These are phyloP conservation scores for Jordanella pulchra DNA, from an alignment of 2,797 vertebrate genomes.

Conservation along the genomic window DNA sequence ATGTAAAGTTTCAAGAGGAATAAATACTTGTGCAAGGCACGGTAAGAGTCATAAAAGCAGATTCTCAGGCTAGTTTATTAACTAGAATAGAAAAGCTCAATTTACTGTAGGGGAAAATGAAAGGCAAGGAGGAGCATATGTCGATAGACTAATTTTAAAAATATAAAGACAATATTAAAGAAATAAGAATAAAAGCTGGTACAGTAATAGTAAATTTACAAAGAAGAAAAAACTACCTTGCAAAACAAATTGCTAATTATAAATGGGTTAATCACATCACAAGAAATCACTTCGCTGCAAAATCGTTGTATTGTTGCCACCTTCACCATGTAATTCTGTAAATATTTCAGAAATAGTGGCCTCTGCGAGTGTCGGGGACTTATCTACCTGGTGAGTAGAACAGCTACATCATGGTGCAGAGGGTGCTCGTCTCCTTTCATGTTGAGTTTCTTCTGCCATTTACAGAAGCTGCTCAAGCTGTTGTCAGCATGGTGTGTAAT, in stretches of 20 bases:
- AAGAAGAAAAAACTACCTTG: too few species aligned
- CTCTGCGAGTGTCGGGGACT: background rate
- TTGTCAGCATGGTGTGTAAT: conserved; percentile 95
- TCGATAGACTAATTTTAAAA: too few species aligned
- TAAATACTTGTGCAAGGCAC: background rate
- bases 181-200: too few species aligned
- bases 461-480: conserved; percentile 94
- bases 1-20: background rate
- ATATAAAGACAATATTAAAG: too few species aligned
- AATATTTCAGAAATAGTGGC: too few species aligned
- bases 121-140: too few species aligned
- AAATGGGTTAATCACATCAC: background rate
- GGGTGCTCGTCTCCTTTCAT: conserved; percentile 90
- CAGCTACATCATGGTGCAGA: conserved; percentile 90
- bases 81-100: background rate
- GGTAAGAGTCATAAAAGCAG: too few species aligned
- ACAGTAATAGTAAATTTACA: too few species aligned
- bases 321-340: background rate
- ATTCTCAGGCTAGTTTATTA: background rate
- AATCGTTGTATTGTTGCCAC: too few species aligned
- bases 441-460: conserved; percentile 95
- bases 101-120: too few species aligned
- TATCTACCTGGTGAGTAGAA: conserved; percentile 91
- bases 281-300: background rate
- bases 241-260: background rate